Conservation (phyloP, 1,140 invertebrate species). For the Tetramorium simillimum region DNA sequence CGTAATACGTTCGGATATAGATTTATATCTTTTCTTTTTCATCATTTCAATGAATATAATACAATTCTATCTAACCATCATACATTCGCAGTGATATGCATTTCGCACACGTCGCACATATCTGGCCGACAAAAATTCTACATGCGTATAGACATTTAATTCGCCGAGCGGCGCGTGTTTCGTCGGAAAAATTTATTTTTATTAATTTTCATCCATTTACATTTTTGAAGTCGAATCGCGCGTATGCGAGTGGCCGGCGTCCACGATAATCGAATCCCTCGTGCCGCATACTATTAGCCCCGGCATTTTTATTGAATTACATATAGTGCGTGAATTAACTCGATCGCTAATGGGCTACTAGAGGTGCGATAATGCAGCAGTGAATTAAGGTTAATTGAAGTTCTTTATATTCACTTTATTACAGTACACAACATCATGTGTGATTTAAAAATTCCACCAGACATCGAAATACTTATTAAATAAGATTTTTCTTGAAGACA, state of each 20-base stretch:
- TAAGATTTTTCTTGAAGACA: neutral
- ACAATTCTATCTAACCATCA: neutral
- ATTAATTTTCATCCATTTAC: constrained; percentile 58
- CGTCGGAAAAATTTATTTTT: constrained; percentile 51
- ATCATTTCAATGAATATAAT: constrained; percentile 36
- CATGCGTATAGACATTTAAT: constrained; percentile 52
- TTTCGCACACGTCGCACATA: constrained; percentile 50
- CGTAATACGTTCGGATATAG: neutral
- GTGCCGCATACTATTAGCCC: constrained; percentile 44
- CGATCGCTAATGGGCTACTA: constrained; percentile 51
- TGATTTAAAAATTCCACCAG: neutral
- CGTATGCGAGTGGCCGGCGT: neutral
- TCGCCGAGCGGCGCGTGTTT: constrained; percentile 13
- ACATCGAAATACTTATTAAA: neutral
- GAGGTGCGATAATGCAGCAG: constrained; percentile 39
- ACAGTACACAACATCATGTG: neutral
- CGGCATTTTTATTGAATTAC: constrained; percentile 55
- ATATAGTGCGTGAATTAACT: constrained; percentile 54
- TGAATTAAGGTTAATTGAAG: constrained; percentile 55
- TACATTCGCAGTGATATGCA: constrained; percentile 22
- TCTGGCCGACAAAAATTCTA: constrained; percentile 30
- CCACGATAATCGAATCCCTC: constrained; percentile 47
- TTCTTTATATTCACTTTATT: constrained; percentile 27
- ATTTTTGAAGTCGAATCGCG: constrained; percentile 47
- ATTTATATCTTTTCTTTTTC: constrained; percentile 2